These are phyloP conservation scores for Peromyscus leucopus DNA, from an alignment of 2,113 vertebrate genomes.

Conservation along the genomic window DNA sequence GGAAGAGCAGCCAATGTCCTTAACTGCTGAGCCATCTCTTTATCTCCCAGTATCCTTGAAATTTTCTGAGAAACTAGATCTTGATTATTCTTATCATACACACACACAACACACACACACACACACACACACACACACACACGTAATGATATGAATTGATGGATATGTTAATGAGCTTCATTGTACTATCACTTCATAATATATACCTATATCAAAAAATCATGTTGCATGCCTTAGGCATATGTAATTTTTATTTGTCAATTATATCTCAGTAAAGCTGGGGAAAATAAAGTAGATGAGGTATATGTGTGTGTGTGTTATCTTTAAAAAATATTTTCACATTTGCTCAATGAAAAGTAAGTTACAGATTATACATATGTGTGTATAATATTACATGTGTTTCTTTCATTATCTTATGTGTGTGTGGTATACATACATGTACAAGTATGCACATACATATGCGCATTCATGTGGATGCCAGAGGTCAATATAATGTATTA, in stretches of 20 bases:
- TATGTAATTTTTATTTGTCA: not conserved
- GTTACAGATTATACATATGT: not conserved
- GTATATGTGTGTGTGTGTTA: not conserved
- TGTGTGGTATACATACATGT: not conserved
- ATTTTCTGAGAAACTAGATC: not conserved
- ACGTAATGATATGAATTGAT: not conserved
- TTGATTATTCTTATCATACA: not conserved
- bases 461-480: too few relatives aligned
- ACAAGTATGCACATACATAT: not conserved
- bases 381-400: not conserved
- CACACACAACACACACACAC: too few relatives aligned
- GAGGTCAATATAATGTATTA: not conserved
- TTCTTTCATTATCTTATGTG: not conserved
- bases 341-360: constrained; percentile 45
- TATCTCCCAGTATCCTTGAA: not conserved
- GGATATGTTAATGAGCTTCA: not conserved
- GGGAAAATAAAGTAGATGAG: not conserved
- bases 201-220: not conserved
- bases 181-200: not conserved
- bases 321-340: not conserved
- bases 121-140: not conserved
- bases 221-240: not conserved
- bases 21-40: not conserved
- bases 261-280: not conserved
- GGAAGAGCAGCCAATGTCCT: not conserved